Percentiles rank a stretch among this genome's conserved stretches.
Evolutionary conservation across 2,797 vertebrate species (phyloP).

Genomic region (Calcarius lapponicus): DNA sequence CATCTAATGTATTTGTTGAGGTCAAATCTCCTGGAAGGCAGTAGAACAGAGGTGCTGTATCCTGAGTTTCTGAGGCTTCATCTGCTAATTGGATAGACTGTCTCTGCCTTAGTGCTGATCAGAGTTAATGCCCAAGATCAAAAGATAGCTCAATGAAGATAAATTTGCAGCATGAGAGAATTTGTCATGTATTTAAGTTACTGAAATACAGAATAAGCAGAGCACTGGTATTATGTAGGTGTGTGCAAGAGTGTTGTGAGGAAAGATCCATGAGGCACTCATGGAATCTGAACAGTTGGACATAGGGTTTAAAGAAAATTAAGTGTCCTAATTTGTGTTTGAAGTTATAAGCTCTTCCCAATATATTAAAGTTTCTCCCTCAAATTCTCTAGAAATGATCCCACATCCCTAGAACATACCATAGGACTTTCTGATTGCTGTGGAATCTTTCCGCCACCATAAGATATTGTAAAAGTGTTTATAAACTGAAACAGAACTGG

Average conservation of each 20-base stretch:
- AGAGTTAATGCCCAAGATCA: slow-evolving; percentile 39
- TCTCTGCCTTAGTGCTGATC: not conserved
- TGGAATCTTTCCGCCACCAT: not conserved
- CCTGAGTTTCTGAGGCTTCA: not conserved
- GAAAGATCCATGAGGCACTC: not conserved
- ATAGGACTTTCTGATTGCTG: not conserved
- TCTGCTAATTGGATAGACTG: slow-evolving; percentile 32
- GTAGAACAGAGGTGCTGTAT: not conserved
- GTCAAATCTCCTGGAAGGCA: slow-evolving; percentile 7
- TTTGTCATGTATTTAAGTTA: not conserved
- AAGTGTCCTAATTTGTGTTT: not conserved
- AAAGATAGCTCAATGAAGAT: slow-evolving; percentile 37
- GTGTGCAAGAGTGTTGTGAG: not conserved
- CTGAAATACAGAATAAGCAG: not conserved
- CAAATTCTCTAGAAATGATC: not conserved
- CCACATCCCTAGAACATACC: not conserved
- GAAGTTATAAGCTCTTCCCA: not conserved
- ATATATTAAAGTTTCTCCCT: not conserved
- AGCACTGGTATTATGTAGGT: not conserved
- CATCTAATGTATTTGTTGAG: not conserved
- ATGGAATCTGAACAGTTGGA: not conserved
- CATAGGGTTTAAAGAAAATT: not conserved
- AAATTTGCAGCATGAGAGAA: not conserved
- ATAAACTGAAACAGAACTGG: not conserved
- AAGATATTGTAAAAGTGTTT: not conserved